phyloP scores from a whole-genome alignment of 1,140 invertebrate species.

The Melipona quadrifasciata region DNA sequence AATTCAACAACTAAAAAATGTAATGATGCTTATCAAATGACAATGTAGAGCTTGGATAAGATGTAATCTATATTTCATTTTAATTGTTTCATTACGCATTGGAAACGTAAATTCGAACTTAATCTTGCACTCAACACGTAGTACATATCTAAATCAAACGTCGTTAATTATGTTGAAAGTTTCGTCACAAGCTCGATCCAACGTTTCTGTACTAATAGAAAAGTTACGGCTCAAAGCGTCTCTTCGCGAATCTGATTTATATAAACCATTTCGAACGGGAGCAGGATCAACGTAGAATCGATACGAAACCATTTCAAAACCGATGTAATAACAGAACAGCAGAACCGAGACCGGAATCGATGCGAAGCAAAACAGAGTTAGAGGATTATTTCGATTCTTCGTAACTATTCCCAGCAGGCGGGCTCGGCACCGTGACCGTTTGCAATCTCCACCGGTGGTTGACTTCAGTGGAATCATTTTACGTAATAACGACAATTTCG shows the following conservation, averaged over 20 bases:
- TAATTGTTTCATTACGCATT: no score
- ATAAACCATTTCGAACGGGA: not conserved
- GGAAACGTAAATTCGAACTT: no score
- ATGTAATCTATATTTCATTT: no score
- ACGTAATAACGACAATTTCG: slow-evolving; percentile 53
- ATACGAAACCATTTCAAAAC: not conserved
- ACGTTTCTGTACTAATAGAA: not conserved
- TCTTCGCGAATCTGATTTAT: not conserved
- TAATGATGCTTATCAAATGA: no score
- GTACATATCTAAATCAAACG: no score
- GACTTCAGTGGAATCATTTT: slow-evolving; percentile 50
- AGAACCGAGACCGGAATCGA: not conserved
- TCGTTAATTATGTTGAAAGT: no score
- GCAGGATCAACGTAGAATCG: not conserved
- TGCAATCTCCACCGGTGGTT: not conserved
- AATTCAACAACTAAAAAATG: no score
- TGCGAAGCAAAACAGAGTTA: not conserved
- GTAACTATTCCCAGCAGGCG: not conserved
- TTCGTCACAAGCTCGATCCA: no score
- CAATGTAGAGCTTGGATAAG: no score
- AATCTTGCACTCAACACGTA: no score
- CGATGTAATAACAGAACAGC: not conserved
- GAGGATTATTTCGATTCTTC: not conserved
- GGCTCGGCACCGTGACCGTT: not conserved
- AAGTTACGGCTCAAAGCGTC: not conserved